Evolutionary conservation across 1,140 invertebrate species (phyloP).

Genomic region (Cyclargus thomasi): DNA sequence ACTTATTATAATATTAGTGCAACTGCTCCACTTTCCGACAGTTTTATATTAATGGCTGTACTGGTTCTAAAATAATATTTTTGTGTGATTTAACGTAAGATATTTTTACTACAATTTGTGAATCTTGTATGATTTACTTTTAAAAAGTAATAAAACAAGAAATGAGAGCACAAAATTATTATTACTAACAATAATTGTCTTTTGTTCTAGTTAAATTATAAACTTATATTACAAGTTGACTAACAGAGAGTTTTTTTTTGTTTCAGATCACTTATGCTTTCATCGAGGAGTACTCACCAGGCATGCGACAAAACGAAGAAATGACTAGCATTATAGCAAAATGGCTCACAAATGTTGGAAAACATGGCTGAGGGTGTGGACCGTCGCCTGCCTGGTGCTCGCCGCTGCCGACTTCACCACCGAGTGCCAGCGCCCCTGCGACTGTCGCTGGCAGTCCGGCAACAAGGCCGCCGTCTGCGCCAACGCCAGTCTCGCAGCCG

Average conservation of each 20-base stretch:
- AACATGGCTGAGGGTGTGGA: conserved; percentile 60
- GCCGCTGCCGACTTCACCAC: conserved; percentile 65
- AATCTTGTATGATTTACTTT: too few relatives aligned
- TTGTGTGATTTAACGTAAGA: neutral
- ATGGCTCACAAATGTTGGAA: conserved; percentile 67
- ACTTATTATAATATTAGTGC: neutral
- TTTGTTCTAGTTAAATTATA: neutral
- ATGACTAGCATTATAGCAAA: conserved; percentile 64
- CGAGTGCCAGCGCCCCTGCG: conserved; percentile 77
- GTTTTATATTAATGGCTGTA: neutral
- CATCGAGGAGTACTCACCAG: conserved; percentile 41
- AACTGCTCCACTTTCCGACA: neutral
- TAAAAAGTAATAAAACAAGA: too few relatives aligned
- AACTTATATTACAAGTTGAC: neutral
- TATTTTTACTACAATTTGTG: neutral
- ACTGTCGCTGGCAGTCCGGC: conserved; percentile 87
- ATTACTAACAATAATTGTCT: too few relatives aligned
- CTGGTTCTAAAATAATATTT: neutral
- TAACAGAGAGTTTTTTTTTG: conserved; percentile 30
- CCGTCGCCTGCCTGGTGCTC: conserved; percentile 41
- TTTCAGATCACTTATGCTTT: conserved; percentile 65
- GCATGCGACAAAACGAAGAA: conserved; percentile 58
- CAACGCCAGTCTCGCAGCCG: conserved; percentile 77
- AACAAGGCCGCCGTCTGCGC: conserved; percentile 89
- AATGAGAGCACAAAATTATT: too few relatives aligned